Conservation (phyloP, 2,797 vertebrate genomes). For the Naso thynnoides region DNA sequence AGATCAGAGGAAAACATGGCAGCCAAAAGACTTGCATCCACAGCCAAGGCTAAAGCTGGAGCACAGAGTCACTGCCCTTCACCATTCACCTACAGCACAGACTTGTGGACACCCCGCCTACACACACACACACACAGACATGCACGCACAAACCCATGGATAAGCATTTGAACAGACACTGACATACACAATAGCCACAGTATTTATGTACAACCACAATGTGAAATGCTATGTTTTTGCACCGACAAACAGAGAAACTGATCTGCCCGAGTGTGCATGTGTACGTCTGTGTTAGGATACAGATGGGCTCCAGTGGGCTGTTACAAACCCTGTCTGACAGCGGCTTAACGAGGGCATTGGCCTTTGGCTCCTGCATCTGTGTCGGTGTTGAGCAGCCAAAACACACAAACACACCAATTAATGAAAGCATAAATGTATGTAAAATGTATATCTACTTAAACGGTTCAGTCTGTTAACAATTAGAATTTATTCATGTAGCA, state of each 20-base stretch:
- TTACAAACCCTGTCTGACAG: slow-evolving; percentile 83
- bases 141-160: too few species aligned
- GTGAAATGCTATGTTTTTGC: neutral
- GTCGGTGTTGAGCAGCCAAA: slow-evolving; percentile 69
- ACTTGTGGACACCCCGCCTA: slow-evolving; percentile 31
- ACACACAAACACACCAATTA: slow-evolving; percentile 57
- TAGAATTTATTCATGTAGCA: too few species aligned
- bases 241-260: neutral
- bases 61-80: slow-evolving; percentile 62
- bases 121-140: slow-evolving; percentile 16
- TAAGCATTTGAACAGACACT: neutral
- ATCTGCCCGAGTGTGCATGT: slow-evolving; percentile 23
- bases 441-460: slow-evolving; percentile 5
- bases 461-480: neutral
- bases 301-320: slow-evolving; percentile 76
- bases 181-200: neutral
- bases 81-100: slow-evolving; percentile 54
- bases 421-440: slow-evolving; percentile 29
- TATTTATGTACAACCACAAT: neutral
- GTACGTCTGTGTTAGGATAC: slow-evolving; percentile 56
- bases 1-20: slow-evolving; percentile 78
- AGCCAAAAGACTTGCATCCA: slow-evolving; percentile 66
- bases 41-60: slow-evolving; percentile 68
- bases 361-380: slow-evolving; percentile 82
- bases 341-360: slow-evolving; percentile 78